Percentiles rank a stretch among this genome's conserved stretches.
Evolutionary conservation across 2,113 vertebrate genomes (phyloP).

Genomic region (Forbesichthys papilliferus): DNA sequence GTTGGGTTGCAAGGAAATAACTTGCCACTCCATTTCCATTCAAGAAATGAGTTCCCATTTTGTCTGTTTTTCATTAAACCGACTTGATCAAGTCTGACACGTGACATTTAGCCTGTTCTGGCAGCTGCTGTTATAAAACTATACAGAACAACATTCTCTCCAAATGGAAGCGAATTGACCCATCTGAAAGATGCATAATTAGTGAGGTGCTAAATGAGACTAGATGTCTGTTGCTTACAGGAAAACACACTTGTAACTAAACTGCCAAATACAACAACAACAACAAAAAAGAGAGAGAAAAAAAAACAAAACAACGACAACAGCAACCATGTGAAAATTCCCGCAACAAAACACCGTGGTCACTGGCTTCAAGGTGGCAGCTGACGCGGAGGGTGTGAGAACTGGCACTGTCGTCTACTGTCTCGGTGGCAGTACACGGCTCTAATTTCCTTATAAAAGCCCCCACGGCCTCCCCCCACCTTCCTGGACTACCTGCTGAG

Average conservation of each 20-base stretch:
- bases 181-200: slow-evolving; percentile 34
- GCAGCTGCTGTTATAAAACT: not conserved
- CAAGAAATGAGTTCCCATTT: no score
- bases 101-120: not conserved
- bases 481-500: slow-evolving; percentile 84
- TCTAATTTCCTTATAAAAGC: slow-evolving; percentile 88
- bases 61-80: no score
- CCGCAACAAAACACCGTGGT: slow-evolving; percentile 29
- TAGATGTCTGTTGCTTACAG: slow-evolving; percentile 28
- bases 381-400: slow-evolving; percentile 58
- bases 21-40: no score
- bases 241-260: slow-evolving; percentile 22
- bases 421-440: slow-evolving; percentile 73
- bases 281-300: slow-evolving; percentile 13
- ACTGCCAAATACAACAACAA: slow-evolving; percentile 15
- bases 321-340: slow-evolving; percentile 63
- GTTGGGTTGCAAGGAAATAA: no score
- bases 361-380: slow-evolving; percentile 22
- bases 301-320: slow-evolving; percentile 7
- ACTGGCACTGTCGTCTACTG: slow-evolving; percentile 79
- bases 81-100: not conserved
- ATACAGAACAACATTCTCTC: not conserved
- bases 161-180: slow-evolving; percentile 5
- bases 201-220: slow-evolving; percentile 49
- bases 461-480: slow-evolving; percentile 28